Evolutionary conservation across 2,113 vertebrate genomes (phyloP), one percentile per base, ranked within the genome.

Genomic region (Chionomys nivalis): DNA sequence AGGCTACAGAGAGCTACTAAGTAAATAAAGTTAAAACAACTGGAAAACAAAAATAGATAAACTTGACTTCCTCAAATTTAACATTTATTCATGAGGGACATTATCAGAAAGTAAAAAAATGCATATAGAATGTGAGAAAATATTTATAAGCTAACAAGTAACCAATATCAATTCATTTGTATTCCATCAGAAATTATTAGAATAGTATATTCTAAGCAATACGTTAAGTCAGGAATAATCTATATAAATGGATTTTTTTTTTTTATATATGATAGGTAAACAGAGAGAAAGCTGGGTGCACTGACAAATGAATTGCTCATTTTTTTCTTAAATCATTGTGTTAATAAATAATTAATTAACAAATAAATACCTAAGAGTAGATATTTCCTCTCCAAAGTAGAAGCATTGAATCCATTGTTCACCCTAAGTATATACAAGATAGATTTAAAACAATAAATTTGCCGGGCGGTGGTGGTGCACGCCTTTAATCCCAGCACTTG

Each of bases 51-150:
- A 85, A 31, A 55, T 12, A 70, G 17, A 75, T 79, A 77, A 65
- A 75, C 28, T 39, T 89, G 8, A 91, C 24, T 68, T 93, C 76
- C 76, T 86, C 6, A 63, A 44, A 89, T 63, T 95, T 88, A 93
- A 63, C 12, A 83, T 66, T 78, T 78, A 10, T 89, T 5, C 6
- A 75, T n/a, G 79, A 73, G 28, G 26, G n/a, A 68, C 23, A 72
- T 19, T 73, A 39, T 91, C 39, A 86, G 49, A 79, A 90, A 89
- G 11, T 88, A 16, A 85, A 85, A 92, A 61, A 61, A 39, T n/a
- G 39, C 3, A 2, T 36, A 14, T 10, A 70, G 11, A 75, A 92
- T 75, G 23, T 31, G 24, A 66, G n/a, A 81, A 70, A 82, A 96
- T 65, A 89, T 82, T 87, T 68, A 23, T 0, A 73, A 58, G 3